A percentile compares a stretch with the other conserved stretches of the same genome.
These are phyloP conservation scores for Chloroclystis v-ata DNA, from an alignment of 2,888 invertebrate species.

Conservation along the genomic window DNA sequence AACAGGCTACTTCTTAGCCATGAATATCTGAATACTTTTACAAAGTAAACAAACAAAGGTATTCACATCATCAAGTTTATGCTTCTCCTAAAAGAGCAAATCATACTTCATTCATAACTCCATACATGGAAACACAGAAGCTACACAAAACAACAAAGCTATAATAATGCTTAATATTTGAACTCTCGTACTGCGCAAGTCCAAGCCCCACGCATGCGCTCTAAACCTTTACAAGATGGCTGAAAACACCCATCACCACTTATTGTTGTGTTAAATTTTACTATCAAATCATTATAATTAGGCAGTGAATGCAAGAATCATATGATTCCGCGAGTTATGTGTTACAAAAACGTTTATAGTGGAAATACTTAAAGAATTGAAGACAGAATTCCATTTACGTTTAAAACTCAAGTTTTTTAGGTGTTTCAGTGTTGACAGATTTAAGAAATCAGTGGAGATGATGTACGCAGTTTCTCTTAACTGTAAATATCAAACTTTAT, in stretches of 20 bases:
- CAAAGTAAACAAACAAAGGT: not conserved
- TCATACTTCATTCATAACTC: conserved; percentile 8
- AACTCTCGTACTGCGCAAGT: conserved; percentile 21
- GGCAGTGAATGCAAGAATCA: conserved; percentile 14
- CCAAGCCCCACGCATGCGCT: conserved; percentile 40
- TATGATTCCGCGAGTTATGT: conserved; percentile 5
- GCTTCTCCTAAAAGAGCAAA: not conserved
- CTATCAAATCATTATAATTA: conserved; percentile 27
- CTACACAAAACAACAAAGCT: conserved; percentile 10
- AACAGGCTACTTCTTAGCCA: too few species aligned
- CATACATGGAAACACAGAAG: conserved; percentile 5
- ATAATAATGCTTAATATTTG: conserved; percentile 11
- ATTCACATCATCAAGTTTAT: not conserved
- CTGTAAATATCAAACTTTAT: too few species aligned
- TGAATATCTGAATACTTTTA: too few species aligned
- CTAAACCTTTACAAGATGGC: conserved; percentile 41
- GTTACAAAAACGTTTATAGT: not conserved
- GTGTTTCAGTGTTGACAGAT: conserved; percentile 47
- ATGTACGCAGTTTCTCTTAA: conserved; percentile 28
- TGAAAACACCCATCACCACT: conserved; percentile 35
- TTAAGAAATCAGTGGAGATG: conserved; percentile 40
- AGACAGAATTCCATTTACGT: too few species aligned
- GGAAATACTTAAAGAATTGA: not conserved
- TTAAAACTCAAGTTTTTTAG: too few species aligned
- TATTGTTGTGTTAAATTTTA: conserved; percentile 40